A percentile compares a stretch with the other conserved stretches of the same genome.
Conservation (phyloP, 2,888 invertebrate genomes). For the Heteromyza rotundicornis region DNA sequence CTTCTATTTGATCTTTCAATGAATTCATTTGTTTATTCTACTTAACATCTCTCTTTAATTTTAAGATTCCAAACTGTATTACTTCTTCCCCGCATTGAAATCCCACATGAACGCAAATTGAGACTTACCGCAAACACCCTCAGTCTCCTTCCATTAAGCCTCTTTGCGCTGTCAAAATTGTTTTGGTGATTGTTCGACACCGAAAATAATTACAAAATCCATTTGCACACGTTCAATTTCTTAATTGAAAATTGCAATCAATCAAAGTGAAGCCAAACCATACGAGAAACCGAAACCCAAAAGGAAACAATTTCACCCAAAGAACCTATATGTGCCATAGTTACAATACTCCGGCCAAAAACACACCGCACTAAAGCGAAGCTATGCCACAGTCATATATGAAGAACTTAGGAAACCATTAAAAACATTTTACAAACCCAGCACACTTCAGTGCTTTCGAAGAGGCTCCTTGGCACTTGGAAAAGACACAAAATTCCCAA, state of each 20-base stretch:
- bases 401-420: neutral
- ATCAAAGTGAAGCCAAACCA: constrained; percentile 32
- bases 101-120: too few relatives aligned
- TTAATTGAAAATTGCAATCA: constrained; percentile 41
- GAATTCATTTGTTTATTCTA: too few relatives aligned
- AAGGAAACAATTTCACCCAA: neutral
- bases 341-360: too few relatives aligned
- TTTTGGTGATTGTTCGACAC: neutral
- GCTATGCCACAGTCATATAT: too few relatives aligned
- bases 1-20: too few relatives aligned
- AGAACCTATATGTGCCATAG: too few relatives aligned
- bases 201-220: constrained; percentile 9
- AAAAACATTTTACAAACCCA: neutral
- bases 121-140: too few relatives aligned
- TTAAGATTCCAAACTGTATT: too few relatives aligned
- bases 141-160: too few relatives aligned
- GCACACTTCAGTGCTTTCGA: neutral
- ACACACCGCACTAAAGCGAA: neutral
- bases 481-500: neutral
- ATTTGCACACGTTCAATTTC: constrained; percentile 29
- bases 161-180: neutral
- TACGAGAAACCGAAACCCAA: constrained; percentile 16
- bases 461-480: too few relatives aligned
- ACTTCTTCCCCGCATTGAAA: too few relatives aligned
- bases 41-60: too few relatives aligned